A percentile compares a stretch with the other conserved stretches of the same genome.
Evolutionary conservation across 2,888 invertebrate species (phyloP).

Genomic region (Nephrotoma guestfalica): DNA sequence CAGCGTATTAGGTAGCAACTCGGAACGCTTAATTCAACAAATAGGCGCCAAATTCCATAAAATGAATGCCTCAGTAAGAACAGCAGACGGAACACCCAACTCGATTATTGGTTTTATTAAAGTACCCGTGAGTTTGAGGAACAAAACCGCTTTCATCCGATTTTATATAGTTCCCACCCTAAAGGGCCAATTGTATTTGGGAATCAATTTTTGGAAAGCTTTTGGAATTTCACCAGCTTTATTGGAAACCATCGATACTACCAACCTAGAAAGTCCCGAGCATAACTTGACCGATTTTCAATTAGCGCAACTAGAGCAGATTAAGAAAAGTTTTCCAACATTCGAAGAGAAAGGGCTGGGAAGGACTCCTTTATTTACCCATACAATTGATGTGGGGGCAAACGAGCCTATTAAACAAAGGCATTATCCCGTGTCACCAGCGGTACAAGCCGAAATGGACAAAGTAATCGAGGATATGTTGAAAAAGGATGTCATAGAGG

Average conservation of each 20-base stretch:
- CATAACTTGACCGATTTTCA: background rate
- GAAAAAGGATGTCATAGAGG: constrained; percentile 17
- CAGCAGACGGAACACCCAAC: background rate
- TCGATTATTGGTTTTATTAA: background rate
- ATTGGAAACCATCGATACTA: background rate
- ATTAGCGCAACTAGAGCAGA: background rate
- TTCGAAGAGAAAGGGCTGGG: background rate
- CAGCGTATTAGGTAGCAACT: background rate
- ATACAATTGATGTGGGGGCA: constrained; percentile 14
- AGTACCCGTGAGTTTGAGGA: background rate
- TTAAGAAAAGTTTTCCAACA: background rate
- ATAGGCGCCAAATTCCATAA: background rate
- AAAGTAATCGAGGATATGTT: constrained; percentile 21
- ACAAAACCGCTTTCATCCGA: background rate
- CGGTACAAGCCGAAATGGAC: too few relatives aligned
- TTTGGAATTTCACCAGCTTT: background rate
- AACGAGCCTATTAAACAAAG: too few relatives aligned
- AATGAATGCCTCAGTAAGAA: background rate
- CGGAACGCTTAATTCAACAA: background rate
- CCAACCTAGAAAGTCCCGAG: background rate
- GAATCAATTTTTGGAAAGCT: background rate
- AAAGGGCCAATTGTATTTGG: background rate
- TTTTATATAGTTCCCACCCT: too few relatives aligned
- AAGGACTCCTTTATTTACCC: constrained; percentile 1
- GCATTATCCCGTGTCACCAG: too few relatives aligned